Evolutionary conservation across 2,113 vertebrate genomes (phyloP).

Genomic region (Sus scrofa): T2T-Sscrofa CM000814.6:4046001-4046500

Average conservation of each 20-base stretch:
- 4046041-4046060: too few relatives aligned
- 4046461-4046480: background rate
- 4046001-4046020: background rate
- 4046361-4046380: background rate
- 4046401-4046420: background rate
- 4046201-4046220: background rate
- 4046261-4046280: background rate
- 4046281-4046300: background rate
- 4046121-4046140: too few relatives aligned
- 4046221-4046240: background rate
- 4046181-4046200: background rate
- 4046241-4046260: background rate
- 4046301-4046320: background rate
- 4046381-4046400: background rate
- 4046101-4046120: too few relatives aligned
- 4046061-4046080: too few relatives aligned
- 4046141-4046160: background rate
- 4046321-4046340: background rate
- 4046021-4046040: background rate
- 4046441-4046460: background rate
- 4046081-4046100: too few relatives aligned
- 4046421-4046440: background rate
- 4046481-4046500: background rate
- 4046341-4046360: background rate
- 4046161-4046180: background rate